Evolutionary conservation across 2,888 invertebrate species (phyloP), one percentile per base, ranked within the genome.

Genomic region (Oegoconia quadripuncta): DNA sequence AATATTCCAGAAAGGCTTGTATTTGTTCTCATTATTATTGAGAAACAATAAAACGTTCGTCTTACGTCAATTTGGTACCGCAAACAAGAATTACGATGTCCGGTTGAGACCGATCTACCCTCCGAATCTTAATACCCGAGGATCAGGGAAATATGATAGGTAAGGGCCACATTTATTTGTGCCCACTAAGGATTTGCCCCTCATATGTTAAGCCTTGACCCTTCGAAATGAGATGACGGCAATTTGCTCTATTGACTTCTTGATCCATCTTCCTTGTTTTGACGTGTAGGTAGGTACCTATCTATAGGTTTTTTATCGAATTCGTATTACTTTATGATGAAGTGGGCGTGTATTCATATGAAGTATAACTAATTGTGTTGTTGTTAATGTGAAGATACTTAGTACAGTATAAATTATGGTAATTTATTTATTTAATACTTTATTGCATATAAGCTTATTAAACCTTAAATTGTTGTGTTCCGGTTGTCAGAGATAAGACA

Each of bases 141-240:
- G 86, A 86, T 86, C 76, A 86, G 58, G 67, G 71, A 80, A 83
- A 82, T 82, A 82, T 82, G 80, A 84, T 82, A 74, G 65, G 71
- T 64, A 64, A 69, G 62, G 42, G 55, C 60, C 77, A 78, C 75
- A 80, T 81, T 84, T 83, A 86, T 84, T 86, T 84, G 77, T 84
- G 83, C 72, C 67, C 74, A 74, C 69, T 77, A 75, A 79, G 78
- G 81, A 77, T 74, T 74, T 72, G 59, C 69, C 75, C 77, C 64
- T 69, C 77, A 67, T 71, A 73, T 73, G 74, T 71, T 83, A 83
- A 82, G 81, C 80, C 65, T 75, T 68, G 78, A 81, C 80, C 76
- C 72, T 53, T 54, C 52, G 62, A 74, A 81, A 82, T 60, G 67
- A 74, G 78, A 82, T 80, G 74, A 73, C 57, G 63, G 67, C 78